Base-by-base conservation (phyloP, 2,797 vertebrate species). In the Crotalus adamanteus region DNA sequence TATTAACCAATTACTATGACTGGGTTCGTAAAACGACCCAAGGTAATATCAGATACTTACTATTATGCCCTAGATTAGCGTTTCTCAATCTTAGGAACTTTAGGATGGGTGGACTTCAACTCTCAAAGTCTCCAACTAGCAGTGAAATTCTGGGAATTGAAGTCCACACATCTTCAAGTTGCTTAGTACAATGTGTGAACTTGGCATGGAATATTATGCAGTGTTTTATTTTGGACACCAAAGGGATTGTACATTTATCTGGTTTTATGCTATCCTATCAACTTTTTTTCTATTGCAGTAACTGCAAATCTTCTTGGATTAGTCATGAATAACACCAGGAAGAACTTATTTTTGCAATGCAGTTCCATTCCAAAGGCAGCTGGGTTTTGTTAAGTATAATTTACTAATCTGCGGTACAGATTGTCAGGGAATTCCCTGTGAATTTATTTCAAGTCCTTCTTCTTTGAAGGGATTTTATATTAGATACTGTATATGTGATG, bases 381-480 rank as follows among this genome's bases (percentile, higher is more conserved):
- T 88, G 90, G 65, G 22, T 88, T 60, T 37, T 42, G 20, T 83
- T 92, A 61, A 28, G 5, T 4, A 3, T 56, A 28, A 85, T 51
- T 51, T 26, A 56, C 25, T 78, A 87, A 83, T 57, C 57, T 31
- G 20, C 55, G 47, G 28, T 3, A 4, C 55, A 86, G 31, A 42
- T 78, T 65, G 63, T 89, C 47, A 90, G 63, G 89, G 57, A 88
- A 92, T 83, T 90, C 31, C 57, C 42, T 59, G 83, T 83, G 51
- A 88, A 65, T 63, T 56, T 83, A 89, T 60, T 92, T 83, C 53
- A 93, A 90, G 6, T 22, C 16, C 6, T n/a, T 73, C 61, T 11
- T 65, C n/a, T 87, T 69, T 89, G 53, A 89, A 90, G 78, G 73
- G 18, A 87, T 47, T 90, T 86, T 25, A 86, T 86, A 86, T 89